phyloP scores from a whole-genome alignment of 2,113 vertebrate species.

The Formicarius rufipectus region DNA sequence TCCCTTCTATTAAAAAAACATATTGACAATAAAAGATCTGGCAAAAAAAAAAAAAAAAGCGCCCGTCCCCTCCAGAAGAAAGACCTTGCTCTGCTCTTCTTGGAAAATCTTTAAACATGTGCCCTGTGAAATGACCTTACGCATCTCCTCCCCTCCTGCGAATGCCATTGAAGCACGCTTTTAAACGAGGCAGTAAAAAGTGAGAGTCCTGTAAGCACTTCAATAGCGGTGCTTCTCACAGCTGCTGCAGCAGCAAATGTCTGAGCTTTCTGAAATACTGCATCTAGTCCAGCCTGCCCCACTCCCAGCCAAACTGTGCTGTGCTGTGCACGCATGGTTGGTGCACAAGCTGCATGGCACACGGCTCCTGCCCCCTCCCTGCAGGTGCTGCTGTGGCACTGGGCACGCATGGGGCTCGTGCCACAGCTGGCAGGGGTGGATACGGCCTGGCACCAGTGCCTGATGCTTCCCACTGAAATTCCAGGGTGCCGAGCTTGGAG shows the following conservation, averaged over 20 bases:
- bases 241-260: neutral
- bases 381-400: neutral
- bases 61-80: neutral
- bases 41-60: neutral
- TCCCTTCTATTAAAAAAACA: slow-evolving; percentile 53
- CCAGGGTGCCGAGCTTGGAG: accelerated
- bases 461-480: neutral
- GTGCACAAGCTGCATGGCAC: neutral
- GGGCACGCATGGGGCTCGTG: accelerated
- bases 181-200: slow-evolving; percentile 6
- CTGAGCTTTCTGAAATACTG: neutral
- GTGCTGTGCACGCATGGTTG: accelerated
- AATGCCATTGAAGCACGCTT: neutral
- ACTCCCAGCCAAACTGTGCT: accelerated
- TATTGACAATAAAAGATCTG: slow-evolving; percentile 16
- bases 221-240: neutral
- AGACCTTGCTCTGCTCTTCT: slow-evolving; percentile 6
- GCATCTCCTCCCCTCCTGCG: slow-evolving; percentile 27
- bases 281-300: accelerated
- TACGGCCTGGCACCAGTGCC: accelerated
- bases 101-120: slow-evolving; percentile 51
- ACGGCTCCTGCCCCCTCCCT: accelerated
- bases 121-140: slow-evolving; percentile 23
- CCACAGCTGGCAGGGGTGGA: neutral
- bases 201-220: neutral